A percentile compares a stretch with the other conserved stretches of the same genome.
These are phyloP conservation scores for Drosophila arizonae DNA, from an alignment of 1,140 invertebrate genomes.

Conservation along the genomic window DNA sequence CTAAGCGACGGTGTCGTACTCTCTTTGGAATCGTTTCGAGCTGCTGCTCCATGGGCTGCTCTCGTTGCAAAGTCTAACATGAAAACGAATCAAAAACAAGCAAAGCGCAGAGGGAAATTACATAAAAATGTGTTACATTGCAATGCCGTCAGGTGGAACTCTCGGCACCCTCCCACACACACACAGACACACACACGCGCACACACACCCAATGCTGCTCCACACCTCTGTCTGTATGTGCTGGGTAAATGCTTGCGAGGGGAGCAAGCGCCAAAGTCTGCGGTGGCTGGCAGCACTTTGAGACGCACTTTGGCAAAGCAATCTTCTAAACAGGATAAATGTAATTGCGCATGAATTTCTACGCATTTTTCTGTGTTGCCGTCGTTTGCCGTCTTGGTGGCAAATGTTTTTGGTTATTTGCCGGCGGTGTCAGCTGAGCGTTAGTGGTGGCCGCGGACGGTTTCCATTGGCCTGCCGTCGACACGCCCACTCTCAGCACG, in stretches of 20 bases:
- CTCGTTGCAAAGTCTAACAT: conserved; percentile 46
- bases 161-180: background rate
- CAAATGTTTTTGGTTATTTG: conserved; percentile 64
- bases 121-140: conserved; percentile 62
- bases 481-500: conserved; percentile 54
- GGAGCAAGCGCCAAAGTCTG: conserved; percentile 23
- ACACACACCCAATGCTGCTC: background rate
- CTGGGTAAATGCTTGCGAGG: background rate
- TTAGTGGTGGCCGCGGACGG: conserved; percentile 30
- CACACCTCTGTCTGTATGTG: background rate
- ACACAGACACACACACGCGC: conserved; percentile 10
- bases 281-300: conserved; percentile 65
- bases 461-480: conserved; percentile 55
- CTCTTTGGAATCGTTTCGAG: conserved; percentile 13
- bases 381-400: conserved; percentile 52
- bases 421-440: conserved; percentile 48
- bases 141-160: conserved; percentile 36
- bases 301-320: conserved; percentile 80
- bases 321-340: conserved; percentile 83
- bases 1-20: conserved; percentile 22
- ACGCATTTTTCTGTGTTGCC: conserved; percentile 70
- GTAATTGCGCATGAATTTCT: conserved; percentile 83
- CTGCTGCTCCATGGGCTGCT: conserved; percentile 15
- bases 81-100: conserved; percentile 79
- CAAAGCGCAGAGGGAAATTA: conserved; percentile 72